Conservation (phyloP, 2,113 vertebrate genomes). For the Hyperopisus bebe region DNA sequence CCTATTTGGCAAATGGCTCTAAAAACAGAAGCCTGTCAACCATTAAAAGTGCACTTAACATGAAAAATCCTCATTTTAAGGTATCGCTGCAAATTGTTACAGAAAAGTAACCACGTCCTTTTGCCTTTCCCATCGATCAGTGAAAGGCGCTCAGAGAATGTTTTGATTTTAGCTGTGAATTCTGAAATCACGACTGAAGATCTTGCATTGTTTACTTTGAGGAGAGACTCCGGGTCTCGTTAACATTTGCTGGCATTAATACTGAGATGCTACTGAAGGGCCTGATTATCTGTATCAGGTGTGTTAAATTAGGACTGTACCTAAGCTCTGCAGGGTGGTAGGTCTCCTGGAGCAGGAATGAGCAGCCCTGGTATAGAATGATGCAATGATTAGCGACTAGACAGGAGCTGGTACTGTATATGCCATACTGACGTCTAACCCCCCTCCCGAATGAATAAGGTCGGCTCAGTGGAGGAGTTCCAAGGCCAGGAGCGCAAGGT, state of each 20-base stretch:
- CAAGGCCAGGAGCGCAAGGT: constrained; percentile 86
- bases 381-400: neutral
- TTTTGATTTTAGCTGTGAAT: neutral
- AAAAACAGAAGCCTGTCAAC: neutral
- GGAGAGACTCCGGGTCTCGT: neutral
- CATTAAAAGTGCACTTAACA: neutral
- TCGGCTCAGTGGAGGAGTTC: constrained; percentile 93
- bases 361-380: neutral
- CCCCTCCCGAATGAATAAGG: constrained; percentile 49
- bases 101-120: neutral
- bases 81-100: neutral
- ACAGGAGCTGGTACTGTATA: neutral
- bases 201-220: neutral
- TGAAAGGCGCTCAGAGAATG: neutral
- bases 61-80: neutral
- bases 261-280: neutral
- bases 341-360: neutral
- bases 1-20: neutral
- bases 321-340: neutral
- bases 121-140: neutral
- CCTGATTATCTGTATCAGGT: neutral
- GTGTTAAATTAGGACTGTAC: neutral
- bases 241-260: neutral
- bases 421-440: neutral
- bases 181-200: neutral